These are phyloP conservation scores for Cassiopea andromeda DNA, from an alignment of 30 jellyfish, hydroid and myxozoan species.

Conservation along the genomic window DNA sequence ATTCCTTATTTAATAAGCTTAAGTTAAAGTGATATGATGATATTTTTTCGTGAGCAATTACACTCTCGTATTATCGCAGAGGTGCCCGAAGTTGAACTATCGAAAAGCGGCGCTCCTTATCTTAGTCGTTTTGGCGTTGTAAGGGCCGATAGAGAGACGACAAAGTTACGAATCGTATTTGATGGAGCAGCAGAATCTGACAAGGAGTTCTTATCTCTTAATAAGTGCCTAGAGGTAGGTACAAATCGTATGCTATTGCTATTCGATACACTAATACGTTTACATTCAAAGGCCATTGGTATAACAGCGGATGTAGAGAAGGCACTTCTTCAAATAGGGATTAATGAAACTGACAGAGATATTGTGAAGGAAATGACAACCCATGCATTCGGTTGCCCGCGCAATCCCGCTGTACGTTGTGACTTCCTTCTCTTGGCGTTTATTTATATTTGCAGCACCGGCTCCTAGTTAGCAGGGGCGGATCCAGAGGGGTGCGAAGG, in stretches of 20 bases:
- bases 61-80: not conserved
- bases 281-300: conserved; percentile 7
- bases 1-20: not conserved
- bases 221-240: conserved; percentile 27
- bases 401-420: no score
- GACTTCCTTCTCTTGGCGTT: no score
- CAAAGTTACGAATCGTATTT: conserved; percentile 35
- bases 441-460: no score
- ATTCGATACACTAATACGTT: not conserved
- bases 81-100: not conserved
- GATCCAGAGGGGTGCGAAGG: no score
- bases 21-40: not conserved
- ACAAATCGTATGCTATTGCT: not conserved
- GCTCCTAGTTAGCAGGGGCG: no score
- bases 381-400: no score
- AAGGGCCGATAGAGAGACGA: conserved; percentile 21
- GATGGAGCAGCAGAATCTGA: conserved; percentile 27
- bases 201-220: not conserved
- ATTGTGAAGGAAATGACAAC: no score
- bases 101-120: not conserved
- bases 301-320: conserved; percentile 28
- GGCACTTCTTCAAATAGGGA: conserved; percentile 32
- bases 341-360: conserved; percentile 38
- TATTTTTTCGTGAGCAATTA: conserved; percentile 7
- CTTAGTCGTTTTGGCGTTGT: conserved; percentile 22